Evolutionary conservation across 2,888 invertebrate genomes (phyloP), one percentile per base, ranked within the genome.

Genomic region (Lasioglossum morio): DNA sequence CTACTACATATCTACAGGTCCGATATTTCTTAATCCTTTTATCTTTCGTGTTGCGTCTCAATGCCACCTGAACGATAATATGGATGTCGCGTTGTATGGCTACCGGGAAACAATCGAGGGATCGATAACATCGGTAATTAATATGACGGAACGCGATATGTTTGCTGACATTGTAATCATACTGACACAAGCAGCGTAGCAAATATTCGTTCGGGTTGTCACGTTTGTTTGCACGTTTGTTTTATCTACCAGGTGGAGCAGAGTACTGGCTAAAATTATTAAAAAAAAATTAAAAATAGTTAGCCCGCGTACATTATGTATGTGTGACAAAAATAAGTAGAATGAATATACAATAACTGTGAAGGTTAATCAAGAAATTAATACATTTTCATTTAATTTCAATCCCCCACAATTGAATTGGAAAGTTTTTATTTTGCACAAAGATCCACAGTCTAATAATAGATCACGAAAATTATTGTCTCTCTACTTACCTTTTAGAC

Each of bases 41-140:
- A 73, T 73, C 73, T 37, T 37, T 70, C 40, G 48, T 48, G 74
- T 46, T 0, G 27, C 37, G 46, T 46, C n/a, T n/a, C 70, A 16
- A 46, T 60, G 37, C 19, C 74, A 8, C 27, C 23, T 34, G 16
- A 30, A 46, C 14, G 27, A 81, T 46, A 57, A 76, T 46, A 70
- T 0, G 27, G 30, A 37, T n/a, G 23, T 70, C 77, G 30, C 46
- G 40, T 72, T 40, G 16, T 19, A 37, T 3, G 2, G 14, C 30
- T n/a, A 37, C 27, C 14, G 63, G 48, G 75, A 72, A 76, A 81
- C 53, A 81, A 83, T 76, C 43, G 14, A 43, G 63, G 48, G 53
- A 81, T 76, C 72, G 72, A 76, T 81, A 82, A 48, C 74, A 63
- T 69, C 48, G 46, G 40, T 80, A 75, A 75, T 80, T 63, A 72